These are phyloP conservation scores for Brachyalestes nurse DNA, from an alignment of 2,797 vertebrate genomes.

Conservation along the genomic window DNA sequence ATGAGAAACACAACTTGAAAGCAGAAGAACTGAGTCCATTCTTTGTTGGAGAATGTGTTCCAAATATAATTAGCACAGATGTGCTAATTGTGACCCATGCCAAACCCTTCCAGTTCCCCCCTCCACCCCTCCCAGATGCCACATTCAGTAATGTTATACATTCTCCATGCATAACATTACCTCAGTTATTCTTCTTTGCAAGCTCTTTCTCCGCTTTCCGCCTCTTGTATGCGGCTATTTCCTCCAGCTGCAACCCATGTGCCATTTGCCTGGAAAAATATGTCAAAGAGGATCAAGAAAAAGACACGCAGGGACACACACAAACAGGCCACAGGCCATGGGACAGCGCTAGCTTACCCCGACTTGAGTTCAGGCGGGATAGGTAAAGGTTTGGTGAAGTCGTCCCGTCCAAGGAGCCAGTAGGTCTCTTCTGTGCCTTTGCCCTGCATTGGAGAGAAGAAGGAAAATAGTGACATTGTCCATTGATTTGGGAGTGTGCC, in stretches of 20 bases:
- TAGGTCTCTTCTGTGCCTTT: slow-evolving; percentile 89
- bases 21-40: slow-evolving; percentile 81
- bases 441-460: slow-evolving; percentile 70
- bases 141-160: slow-evolving; percentile 75
- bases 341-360: slow-evolving; percentile 69
- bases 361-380: slow-evolving; percentile 81
- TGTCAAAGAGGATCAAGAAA: slow-evolving; percentile 67
- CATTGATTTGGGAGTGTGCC: neutral
- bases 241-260: slow-evolving; percentile 85
- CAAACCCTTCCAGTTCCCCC: slow-evolving; percentile 39
- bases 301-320: slow-evolving; percentile 50
- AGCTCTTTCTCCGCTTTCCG: slow-evolving; percentile 84
- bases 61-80: slow-evolving; percentile 47
- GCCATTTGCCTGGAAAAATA: slow-evolving; percentile 78
- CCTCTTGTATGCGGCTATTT: slow-evolving; percentile 85
- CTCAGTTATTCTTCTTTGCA: slow-evolving; percentile 85
- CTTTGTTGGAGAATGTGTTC: slow-evolving; percentile 56
- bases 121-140: slow-evolving; percentile 50
- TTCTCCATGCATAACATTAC: slow-evolving; percentile 82
- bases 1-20: slow-evolving; percentile 66
- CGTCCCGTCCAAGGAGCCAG: slow-evolving; percentile 87
- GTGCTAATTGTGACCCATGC: slow-evolving; percentile 36
- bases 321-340: slow-evolving; percentile 39
- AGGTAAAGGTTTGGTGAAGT: slow-evolving; percentile 89
- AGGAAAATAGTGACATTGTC: no score